Percentiles rank a stretch among this genome's conserved stretches.
Evolutionary conservation across 2,113 vertebrate genomes (phyloP).

Genomic region (Phasianus colchicus): DNA sequence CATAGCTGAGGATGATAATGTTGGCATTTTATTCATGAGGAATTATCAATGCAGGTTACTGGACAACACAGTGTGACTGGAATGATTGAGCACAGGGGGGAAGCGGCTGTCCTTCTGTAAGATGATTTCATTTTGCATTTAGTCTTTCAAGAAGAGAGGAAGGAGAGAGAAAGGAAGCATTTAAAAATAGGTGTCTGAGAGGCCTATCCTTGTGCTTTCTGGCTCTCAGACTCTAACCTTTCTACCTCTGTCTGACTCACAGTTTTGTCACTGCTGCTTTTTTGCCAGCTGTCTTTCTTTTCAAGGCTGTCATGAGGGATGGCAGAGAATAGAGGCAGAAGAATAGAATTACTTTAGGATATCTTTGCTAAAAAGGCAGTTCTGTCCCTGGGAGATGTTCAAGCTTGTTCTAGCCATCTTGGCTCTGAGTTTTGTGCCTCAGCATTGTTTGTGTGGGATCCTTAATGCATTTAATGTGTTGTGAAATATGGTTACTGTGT

Average conservation of each 20-base stretch:
- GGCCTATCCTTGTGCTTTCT: background rate
- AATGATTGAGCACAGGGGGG: slow-evolving; percentile 74
- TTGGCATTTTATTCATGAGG: slow-evolving; percentile 82
- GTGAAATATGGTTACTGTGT: background rate
- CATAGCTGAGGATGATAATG: slow-evolving; percentile 79
- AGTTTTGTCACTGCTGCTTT: background rate
- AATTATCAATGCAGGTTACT: slow-evolving; percentile 81
- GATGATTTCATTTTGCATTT: slow-evolving; percentile 74
- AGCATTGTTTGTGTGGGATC: background rate
- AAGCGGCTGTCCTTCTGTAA: slow-evolving; percentile 62
- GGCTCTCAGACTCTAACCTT: background rate
- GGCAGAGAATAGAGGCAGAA: background rate
- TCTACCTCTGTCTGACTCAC: background rate
- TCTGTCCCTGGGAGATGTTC: background rate
- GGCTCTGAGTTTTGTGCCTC: background rate
- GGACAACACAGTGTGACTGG: slow-evolving; percentile 80
- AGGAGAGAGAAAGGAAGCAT: background rate
- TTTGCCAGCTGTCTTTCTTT: slow-evolving; percentile 1
- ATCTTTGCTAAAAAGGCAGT: background rate
- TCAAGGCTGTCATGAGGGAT: background rate
- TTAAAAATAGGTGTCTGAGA: background rate
- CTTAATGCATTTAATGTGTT: background rate
- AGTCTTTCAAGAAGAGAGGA: slow-evolving; percentile 31
- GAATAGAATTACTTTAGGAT: background rate
- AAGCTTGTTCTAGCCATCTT: background rate